These are phyloP conservation scores for Synergus japonicus DNA, from an alignment of 2,888 invertebrate genomes.

Conservation along the genomic window DNA sequence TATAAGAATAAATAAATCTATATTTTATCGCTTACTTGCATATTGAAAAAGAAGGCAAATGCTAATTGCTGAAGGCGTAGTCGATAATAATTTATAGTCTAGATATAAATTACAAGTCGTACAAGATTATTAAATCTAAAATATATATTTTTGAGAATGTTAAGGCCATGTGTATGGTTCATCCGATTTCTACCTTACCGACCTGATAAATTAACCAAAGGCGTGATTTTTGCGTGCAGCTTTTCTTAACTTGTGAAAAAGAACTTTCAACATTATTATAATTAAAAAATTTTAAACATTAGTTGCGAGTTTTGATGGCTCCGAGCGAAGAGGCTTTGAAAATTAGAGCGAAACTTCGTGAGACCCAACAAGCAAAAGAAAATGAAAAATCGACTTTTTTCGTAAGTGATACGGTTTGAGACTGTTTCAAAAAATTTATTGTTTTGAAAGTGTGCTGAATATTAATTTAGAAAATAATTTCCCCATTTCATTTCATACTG, in stretches of 20 bases:
- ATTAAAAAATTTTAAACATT: constrained; percentile 53
- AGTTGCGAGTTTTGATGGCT: constrained; percentile 65
- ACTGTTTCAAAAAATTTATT: neutral
- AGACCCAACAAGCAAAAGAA: constrained; percentile 45
- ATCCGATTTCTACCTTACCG: too few relatives aligned
- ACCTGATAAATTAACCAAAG: neutral
- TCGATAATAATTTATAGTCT: neutral
- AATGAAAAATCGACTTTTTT: constrained; percentile 64
- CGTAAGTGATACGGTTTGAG: constrained; percentile 63
- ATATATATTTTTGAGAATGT: too few relatives aligned
- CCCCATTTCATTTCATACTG: neutral
- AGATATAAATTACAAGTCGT: too few relatives aligned
- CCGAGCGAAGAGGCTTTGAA: constrained; percentile 60
- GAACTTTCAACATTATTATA: constrained; percentile 43
- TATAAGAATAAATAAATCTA: neutral
- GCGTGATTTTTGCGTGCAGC: neutral
- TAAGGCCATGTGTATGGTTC: too few relatives aligned
- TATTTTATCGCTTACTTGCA: constrained; percentile 35
- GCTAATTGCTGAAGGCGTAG: constrained; percentile 7
- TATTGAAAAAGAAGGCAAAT: constrained; percentile 25
- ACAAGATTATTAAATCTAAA: too few relatives aligned
- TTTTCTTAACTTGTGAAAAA: constrained; percentile 6
- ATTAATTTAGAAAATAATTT: neutral
- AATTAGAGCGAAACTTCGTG: constrained; percentile 63
- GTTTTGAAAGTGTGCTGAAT: neutral